Evolutionary conservation across 2,113 vertebrate genomes (phyloP), one percentile per base, ranked within the genome.

Genomic region (Lates calcarifer): DNA sequence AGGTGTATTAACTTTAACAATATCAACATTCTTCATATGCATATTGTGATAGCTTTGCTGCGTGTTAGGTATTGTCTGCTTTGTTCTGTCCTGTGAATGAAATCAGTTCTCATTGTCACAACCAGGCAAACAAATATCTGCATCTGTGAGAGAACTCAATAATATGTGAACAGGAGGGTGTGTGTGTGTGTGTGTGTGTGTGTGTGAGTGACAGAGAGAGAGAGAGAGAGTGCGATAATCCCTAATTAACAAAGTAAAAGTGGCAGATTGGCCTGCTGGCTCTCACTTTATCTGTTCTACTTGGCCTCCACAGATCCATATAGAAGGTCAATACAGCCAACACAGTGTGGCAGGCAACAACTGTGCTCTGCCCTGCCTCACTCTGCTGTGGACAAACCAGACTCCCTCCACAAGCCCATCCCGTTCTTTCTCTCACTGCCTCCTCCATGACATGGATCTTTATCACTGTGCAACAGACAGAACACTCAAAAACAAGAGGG

Each of bases 231-330:
- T n/a, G 31, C 60, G 68, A 76, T 83, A 81, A 76, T 87, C 79
- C 79, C 51, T 62, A 55, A 86, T 89, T 83, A 82, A 67, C 74
- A 86, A 88, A 70, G 77, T 67, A 77, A 86, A 82, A 75, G 53
- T 84, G 77, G 69, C 74, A 77, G 80, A 84, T 71, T 35, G 37
- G 51, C 82, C 63, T 71, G 72, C 57, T 61, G 71, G 53, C 76
- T 76, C 62, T 81, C 47, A 58, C 55, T 81, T 86, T 74, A 85
- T 85, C 83, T 80, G 58, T 74, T 84, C 55, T 58, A 68, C 80
- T 82, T 61, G 45, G 45, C 47, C 20, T 61, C 58, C 69, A 64
- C 41, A 14, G 87, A 87, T 91, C 81, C 76, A 87, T 85, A 69
- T 55, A 14, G 71, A 33, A 28, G 71, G 82, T 90, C 90, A 77